Base-by-base conservation (phyloP, 1,140 invertebrate genomes). In the Saccostrea echinata region DNA sequence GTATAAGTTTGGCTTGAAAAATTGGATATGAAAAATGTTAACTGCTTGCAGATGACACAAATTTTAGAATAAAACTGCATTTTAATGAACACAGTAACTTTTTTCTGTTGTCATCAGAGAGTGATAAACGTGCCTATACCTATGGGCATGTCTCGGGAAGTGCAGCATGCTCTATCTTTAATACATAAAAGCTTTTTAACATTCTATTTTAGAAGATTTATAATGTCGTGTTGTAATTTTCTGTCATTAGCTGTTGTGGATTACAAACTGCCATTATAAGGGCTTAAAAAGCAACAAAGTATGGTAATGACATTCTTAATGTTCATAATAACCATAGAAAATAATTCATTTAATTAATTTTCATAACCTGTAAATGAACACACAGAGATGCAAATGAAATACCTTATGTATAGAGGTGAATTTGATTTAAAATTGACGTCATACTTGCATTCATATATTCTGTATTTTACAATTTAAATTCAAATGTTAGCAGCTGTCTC, bases 151-250 rank as follows among this genome's bases (percentile, higher is more conserved):
- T 76, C 68, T 76, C 9, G 3, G 11, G 68, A 30, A 33, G 68
- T 76, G 68, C 68, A 16, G 9, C 27, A 35, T 27, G 4, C 9
- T 33, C 30, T 33, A 35, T 8, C 24, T 33, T 30, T 16, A 30
- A 27, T 16, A 33, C 27, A 33, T 16, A 76, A 76, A 76, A 76
- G 0, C 68, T 30, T 33, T 2, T 27, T 33, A 3, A 12, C 21
- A 64, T 64, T 64, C 57, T 64, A n/a, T 64, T 64, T 64, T 64
- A 64, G 21, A 64, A n/a, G 16, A 76, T 30, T 76, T 11, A 71
- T 71, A 30, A 27, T 33, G 13, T 16, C 12, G 27, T 30, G 9
- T 16, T 30, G 6, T 16, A 27, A 33, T 33, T 30, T 33, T 8
- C 11, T 30, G 30, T 30, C 68, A 76, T 76, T 12, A 76, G 24